phyloP scores from a whole-genome alignment of 2,888 invertebrate species.

The Syrista parreyssii region DNA sequence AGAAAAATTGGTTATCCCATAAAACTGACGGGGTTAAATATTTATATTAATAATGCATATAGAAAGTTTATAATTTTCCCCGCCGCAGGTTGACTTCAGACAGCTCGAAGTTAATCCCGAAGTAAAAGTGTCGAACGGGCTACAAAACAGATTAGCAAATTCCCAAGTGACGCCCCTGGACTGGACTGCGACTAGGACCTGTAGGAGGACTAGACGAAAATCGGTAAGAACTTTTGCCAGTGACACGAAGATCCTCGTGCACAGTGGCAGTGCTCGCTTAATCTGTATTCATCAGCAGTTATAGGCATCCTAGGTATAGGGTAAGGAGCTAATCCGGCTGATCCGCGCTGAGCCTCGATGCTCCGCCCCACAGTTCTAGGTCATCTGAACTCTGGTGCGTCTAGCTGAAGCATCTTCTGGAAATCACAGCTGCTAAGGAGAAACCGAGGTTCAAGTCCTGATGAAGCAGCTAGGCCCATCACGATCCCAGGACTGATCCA shows the following conservation, averaged over 20 bases:
- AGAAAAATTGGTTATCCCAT: background rate
- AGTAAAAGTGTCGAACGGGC: conserved; percentile 48
- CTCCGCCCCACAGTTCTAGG: conserved; percentile 41
- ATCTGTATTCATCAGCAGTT: conserved; percentile 62
- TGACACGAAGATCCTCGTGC: conserved; percentile 25
- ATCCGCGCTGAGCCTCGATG: conserved; percentile 58
- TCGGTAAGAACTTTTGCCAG: background rate
- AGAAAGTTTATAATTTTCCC: background rate
- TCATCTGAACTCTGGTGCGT: conserved; percentile 24
- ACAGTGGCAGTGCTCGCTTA: conserved; percentile 49
- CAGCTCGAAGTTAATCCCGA: conserved; percentile 44
- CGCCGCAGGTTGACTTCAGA: background rate
- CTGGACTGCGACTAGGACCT: background rate
- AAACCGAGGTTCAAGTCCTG: background rate
- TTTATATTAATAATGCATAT: background rate
- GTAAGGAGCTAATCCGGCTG: conserved; percentile 60
- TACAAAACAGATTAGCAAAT: conserved; percentile 46
- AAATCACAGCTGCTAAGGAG: background rate
- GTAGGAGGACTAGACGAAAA: background rate
- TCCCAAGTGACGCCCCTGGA: conserved; percentile 10
- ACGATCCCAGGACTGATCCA: background rate
- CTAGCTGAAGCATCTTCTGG: background rate
- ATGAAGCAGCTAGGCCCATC: background rate
- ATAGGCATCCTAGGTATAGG: conserved; percentile 51
- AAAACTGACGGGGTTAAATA: background rate